Evolutionary conservation across 1,140 invertebrate species (phyloP).

Genomic region (Brevipalpus yothersi): DNA sequence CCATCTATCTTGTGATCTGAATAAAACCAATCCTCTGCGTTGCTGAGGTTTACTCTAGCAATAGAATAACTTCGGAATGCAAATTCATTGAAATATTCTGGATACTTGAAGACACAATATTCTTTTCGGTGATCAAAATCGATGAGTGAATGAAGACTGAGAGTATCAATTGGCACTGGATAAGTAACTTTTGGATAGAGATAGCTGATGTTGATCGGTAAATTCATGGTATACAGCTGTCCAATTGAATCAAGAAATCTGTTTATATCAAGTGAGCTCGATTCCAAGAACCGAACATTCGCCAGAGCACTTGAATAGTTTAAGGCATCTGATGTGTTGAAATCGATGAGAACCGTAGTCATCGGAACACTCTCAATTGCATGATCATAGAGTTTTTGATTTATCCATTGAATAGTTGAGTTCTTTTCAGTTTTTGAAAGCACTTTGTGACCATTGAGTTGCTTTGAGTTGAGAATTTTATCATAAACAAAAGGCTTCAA

Average conservation of each 20-base stretch:
- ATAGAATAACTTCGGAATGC: background rate
- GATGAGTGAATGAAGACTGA: conserved; percentile 54
- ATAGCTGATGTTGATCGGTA: conserved; percentile 21
- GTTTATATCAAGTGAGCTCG: background rate
- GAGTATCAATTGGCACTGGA: conserved; percentile 62
- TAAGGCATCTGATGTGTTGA: background rate
- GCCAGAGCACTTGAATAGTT: background rate
- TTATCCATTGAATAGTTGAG: background rate
- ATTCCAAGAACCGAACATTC: background rate
- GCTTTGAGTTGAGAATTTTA: background rate
- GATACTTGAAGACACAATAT: conserved; percentile 47
- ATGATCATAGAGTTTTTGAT: background rate
- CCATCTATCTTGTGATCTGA: conserved; percentile 79
- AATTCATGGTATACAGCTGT: background rate
- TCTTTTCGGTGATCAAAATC: conserved; percentile 68
- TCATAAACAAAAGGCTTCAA: background rate
- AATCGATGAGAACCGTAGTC: background rate
- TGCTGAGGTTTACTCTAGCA: conserved; percentile 35
- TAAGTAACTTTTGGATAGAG: conserved; percentile 47
- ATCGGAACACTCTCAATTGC: background rate
- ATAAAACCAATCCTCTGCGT: conserved; percentile 46
- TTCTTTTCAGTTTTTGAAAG: background rate
- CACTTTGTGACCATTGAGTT: background rate
- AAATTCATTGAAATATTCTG: conserved; percentile 9
- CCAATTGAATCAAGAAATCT: background rate